Evolutionary conservation across 2,113 vertebrate genomes (phyloP).

Genomic region (Arizona elegans): DNA sequence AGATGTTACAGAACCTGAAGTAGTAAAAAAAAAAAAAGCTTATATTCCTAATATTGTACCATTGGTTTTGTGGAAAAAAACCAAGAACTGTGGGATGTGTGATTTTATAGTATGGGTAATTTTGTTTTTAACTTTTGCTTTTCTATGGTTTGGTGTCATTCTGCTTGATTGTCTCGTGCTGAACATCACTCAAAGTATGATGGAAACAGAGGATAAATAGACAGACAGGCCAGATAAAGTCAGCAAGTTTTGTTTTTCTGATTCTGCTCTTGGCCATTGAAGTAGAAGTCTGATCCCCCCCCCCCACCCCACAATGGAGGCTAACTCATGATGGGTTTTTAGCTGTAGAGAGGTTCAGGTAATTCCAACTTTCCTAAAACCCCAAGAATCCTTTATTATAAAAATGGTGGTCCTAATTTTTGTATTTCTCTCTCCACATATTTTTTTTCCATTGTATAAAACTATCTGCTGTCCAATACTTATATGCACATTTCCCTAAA

Average conservation of each 20-base stretch:
- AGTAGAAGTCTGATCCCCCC: not conserved
- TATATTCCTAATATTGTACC: not conserved
- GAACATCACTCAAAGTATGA: not conserved
- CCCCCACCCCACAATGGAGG: not conserved
- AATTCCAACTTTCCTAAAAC: not conserved
- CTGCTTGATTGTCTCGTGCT: not conserved
- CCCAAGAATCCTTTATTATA: not conserved
- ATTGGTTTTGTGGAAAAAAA: not conserved
- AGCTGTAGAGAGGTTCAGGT: not conserved
- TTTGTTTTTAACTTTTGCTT: not conserved
- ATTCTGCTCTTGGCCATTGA: not conserved
- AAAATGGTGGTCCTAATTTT: not conserved
- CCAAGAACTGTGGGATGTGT: not conserved
- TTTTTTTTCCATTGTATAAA: not conserved
- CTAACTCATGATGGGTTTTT: not conserved
- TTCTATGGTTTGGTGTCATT: not conserved
- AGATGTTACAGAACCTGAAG: not conserved
- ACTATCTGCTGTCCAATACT: not conserved
- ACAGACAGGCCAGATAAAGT: too few relatives aligned
- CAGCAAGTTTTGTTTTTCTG: not conserved
- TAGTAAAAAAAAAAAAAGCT: not conserved
- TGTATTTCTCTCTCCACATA: not conserved
- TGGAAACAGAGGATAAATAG: not conserved
- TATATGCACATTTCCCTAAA: not conserved
- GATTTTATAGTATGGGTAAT: not conserved